These are phyloP conservation scores for Periparus ater DNA, from an alignment of 2,797 vertebrate species.

Conservation along the genomic window DNA sequence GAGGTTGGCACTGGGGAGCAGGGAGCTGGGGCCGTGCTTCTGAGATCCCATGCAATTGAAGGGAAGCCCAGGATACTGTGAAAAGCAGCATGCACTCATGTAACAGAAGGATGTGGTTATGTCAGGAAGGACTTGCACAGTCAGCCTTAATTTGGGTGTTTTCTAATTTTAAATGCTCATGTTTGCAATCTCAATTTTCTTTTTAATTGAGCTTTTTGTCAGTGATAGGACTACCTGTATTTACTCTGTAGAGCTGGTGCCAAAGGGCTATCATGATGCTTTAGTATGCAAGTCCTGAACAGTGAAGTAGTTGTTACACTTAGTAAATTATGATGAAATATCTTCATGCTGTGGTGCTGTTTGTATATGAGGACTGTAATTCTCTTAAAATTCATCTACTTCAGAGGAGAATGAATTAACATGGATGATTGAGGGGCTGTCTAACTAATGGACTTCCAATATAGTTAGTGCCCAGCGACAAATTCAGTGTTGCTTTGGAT, in stretches of 20 bases:
- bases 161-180: background rate
- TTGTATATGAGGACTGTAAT: background rate
- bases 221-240: background rate
- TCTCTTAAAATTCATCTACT: constrained; percentile 2
- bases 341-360: background rate
- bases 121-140: background rate
- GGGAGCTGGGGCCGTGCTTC: background rate
- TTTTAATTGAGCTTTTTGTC: background rate
- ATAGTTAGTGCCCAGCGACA: background rate
- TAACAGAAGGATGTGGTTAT: background rate
- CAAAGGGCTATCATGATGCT: background rate
- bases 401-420: constrained; percentile 19
- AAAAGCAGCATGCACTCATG: background rate
- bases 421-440: background rate
- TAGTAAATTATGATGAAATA: constrained; percentile 35
- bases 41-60: background rate
- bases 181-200: background rate
- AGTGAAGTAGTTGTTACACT: background rate
- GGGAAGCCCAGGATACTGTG: background rate
- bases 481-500: background rate
- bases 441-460: constrained; percentile 15
- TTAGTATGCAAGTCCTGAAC: background rate
- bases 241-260: background rate
- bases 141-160: background rate
- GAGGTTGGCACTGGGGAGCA: background rate